These are phyloP conservation scores for Sitophilus oryzae DNA, from an alignment of 1,140 invertebrate species.

Conservation along the genomic window DNA sequence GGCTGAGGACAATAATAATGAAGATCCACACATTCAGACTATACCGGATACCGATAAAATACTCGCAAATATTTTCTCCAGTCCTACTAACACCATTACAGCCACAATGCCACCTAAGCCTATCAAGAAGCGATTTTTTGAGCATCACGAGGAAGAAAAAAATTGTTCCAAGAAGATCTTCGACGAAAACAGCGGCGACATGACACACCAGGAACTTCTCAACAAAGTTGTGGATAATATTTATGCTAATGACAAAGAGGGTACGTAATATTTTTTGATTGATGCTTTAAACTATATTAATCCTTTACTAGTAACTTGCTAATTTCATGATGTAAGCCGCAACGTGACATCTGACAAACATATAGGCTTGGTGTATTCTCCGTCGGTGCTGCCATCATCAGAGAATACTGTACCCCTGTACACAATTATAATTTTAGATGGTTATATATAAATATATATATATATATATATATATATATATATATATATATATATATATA, in stretches of 20 bases:
- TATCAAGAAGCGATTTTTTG: slow-evolving; percentile 40
- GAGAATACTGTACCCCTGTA: too few species aligned
- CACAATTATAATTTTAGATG: too few species aligned
- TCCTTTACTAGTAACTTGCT: too few species aligned
- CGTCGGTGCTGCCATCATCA: too few species aligned
- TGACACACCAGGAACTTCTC: slow-evolving; percentile 51
- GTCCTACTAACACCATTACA: slow-evolving; percentile 27
- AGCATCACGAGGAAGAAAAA: slow-evolving; percentile 32
- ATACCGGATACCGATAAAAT: slow-evolving; percentile 10
- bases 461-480: too few species aligned
- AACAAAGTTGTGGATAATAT: slow-evolving; percentile 50
- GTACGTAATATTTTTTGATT: too few species aligned
- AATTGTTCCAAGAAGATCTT: slow-evolving; percentile 33
- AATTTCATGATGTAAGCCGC: too few species aligned
- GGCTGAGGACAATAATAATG: slow-evolving; percentile 33
- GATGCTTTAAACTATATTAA: too few species aligned
- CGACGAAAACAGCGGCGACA: slow-evolving; percentile 23
- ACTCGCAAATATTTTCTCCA: slow-evolving; percentile 13
- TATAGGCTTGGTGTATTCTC: too few species aligned
- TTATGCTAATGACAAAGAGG: slow-evolving; percentile 32
- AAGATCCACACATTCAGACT: background rate
- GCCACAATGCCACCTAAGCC: slow-evolving; percentile 35
- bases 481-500: too few species aligned
- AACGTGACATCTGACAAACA: too few species aligned
- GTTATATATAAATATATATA: too few species aligned